Percentiles rank a stretch among this genome's conserved stretches.
Conservation (phyloP, 1,140 invertebrate species). For the Luehdorfia chinensis region DNA sequence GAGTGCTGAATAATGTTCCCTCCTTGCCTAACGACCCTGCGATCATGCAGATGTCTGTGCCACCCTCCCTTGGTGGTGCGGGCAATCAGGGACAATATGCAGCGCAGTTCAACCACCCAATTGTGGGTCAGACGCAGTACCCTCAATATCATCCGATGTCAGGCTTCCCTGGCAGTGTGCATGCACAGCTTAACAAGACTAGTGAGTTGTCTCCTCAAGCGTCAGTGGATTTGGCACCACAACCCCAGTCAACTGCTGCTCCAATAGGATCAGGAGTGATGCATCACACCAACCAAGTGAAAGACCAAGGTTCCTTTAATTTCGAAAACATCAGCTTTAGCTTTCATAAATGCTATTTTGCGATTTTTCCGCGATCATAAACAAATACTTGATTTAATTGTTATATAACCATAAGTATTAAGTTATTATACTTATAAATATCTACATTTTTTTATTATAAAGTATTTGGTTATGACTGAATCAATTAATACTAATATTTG, state of each 20-base stretch:
- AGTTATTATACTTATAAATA: no score
- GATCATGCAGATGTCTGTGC: constrained; percentile 93
- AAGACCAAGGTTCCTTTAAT: constrained; percentile 81
- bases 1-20: constrained; percentile 90
- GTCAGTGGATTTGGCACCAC: constrained; percentile 56
- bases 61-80: constrained; percentile 76
- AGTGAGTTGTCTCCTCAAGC: constrained; percentile 85
- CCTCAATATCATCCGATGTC: constrained; percentile 78
- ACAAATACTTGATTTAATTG: constrained; percentile 21
- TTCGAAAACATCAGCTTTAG: constrained; percentile 41
- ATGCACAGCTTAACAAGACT: constrained; percentile 81
- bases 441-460: no score
- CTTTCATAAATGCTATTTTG: constrained; percentile 57
- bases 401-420: background rate
- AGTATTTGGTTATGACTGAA: constrained; percentile 1
- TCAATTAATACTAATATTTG: background rate
- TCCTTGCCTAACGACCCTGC: constrained; percentile 94
- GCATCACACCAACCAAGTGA: constrained; percentile 78
- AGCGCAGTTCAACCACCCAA: constrained; percentile 68
- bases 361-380: constrained; percentile 53
- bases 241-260: constrained; percentile 54
- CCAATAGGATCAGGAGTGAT: constrained; percentile 68
- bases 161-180: constrained; percentile 79
- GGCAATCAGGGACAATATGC: constrained; percentile 55
- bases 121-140: constrained; percentile 60